These are phyloP conservation scores for Nephotettix cincticeps DNA, from an alignment of 1,140 invertebrate genomes.

Conservation along the genomic window DNA sequence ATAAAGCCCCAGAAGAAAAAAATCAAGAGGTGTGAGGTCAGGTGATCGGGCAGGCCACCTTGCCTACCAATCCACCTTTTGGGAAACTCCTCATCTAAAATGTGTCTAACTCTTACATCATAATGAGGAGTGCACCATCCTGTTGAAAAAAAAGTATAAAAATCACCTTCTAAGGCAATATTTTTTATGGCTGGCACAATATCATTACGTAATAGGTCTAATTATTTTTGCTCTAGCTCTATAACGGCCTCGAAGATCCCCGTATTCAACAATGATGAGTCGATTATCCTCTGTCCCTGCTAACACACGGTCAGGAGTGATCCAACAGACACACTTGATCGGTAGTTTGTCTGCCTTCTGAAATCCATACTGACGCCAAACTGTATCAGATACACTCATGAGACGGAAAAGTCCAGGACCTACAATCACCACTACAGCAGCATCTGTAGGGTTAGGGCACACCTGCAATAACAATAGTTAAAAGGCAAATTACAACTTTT, in stretches of 20 bases:
- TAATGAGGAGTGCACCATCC: no score
- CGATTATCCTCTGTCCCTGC: conserved; percentile 71
- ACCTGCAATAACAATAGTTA: conserved; percentile 54
- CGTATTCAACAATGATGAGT: conserved; percentile 74
- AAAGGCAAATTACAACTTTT: no score
- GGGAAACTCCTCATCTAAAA: no score
- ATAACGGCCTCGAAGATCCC: conserved; percentile 68
- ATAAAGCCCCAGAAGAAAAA: no score
- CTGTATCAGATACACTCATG: conserved; percentile 74
- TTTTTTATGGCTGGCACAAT: no score
- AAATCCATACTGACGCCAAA: conserved; percentile 80
- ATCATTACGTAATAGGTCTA: no score
- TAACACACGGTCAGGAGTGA: conserved; percentile 71
- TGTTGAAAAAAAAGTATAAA: no score
- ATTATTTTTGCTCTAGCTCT: conserved; percentile 53
- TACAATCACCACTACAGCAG: conserved; percentile 69
- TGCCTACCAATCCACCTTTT: no score
- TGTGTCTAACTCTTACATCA: no score
- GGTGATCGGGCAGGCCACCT: no score
- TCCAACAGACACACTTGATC: conserved; percentile 67
- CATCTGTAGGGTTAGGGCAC: conserved; percentile 74
- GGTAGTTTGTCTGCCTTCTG: conserved; percentile 75
- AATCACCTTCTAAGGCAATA: no score
- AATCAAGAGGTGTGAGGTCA: no score
- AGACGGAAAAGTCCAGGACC: conserved; percentile 73